Percentiles rank a stretch among this genome's conserved stretches.
These are phyloP conservation scores for Ceratothoa steindachneri DNA, from an alignment of 2,888 invertebrate genomes.

Conservation along the genomic window DNA sequence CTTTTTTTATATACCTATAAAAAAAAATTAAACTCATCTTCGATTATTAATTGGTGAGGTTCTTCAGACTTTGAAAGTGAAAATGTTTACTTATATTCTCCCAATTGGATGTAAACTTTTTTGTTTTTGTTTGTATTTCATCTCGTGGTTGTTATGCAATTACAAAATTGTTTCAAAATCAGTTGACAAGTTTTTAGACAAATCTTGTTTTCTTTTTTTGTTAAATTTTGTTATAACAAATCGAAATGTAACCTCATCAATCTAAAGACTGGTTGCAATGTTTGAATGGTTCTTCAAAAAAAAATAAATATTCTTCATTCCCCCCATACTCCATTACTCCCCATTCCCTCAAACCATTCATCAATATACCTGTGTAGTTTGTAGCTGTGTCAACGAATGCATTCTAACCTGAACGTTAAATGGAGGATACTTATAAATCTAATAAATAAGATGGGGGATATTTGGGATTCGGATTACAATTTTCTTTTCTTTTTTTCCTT, in stretches of 20 bases:
- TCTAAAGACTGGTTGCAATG: background rate
- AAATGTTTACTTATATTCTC: no score
- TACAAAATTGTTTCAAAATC: background rate
- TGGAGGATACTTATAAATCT: no score
- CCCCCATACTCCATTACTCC: background rate
- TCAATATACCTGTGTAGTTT: background rate
- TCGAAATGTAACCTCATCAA: background rate
- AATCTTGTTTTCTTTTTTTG: background rate
- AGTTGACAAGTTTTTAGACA: background rate
- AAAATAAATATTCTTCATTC: no score
- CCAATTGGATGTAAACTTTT: no score
- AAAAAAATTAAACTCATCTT: no score
- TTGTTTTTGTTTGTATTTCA: no score
- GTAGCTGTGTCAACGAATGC: background rate
- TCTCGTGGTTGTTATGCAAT: background rate
- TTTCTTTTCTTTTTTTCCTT: no score
- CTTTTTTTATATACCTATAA: no score
- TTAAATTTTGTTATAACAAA: background rate
- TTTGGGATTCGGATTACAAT: no score
- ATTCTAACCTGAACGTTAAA: slow-evolving; percentile 22
- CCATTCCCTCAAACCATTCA: background rate
- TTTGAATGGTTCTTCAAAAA: no score
- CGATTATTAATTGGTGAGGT: slow-evolving; percentile 15
- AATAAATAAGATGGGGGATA: no score
- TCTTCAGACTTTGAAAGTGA: no score